Evolutionary conservation across 2,888 invertebrate genomes (phyloP), one percentile per base, ranked within the genome.

Genomic region (Tenthredo notha): DNA sequence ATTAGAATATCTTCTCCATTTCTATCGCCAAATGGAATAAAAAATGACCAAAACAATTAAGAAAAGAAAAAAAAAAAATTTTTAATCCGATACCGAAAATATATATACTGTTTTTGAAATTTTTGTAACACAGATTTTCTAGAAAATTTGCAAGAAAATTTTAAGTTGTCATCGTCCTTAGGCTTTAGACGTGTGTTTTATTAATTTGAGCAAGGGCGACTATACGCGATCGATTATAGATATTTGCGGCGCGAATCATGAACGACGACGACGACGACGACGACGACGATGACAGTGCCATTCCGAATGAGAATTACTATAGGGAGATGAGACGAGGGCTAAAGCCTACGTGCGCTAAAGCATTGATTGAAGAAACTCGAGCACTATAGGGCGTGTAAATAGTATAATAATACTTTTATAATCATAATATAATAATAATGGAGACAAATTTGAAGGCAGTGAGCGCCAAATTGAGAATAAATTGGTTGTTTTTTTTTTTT

Each of bases 331-430:
- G 18, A 67, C 21, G 37, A 37, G 15, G 70, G 70, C 37, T 70
- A 29, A 37, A 18, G 50, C 29, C 40, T n/a, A 82, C 65, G n/a
- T 65, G 61, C 80, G 58, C 50, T 15, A 43, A 18, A n/a, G 82
- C 82, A 65, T 65, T 58, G 50, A 80, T 83, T 83, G 1, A 80
- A 40, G 37, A 37, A 43, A 87, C 86, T 87, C 88, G 88, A 87
- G 86, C 86, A 86, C 87, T 87, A 86, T 87, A 86, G 86, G 86
- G 88, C 61, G 72, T 90, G 90, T 90, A 91, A 86, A 91, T 90
- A 89, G 89, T 87, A 90, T 90, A 89, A 90, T 90, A 89, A 89
- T 87, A 89, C 86, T 89, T 90, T 90, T 90, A 88, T 89, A 89
- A 89, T 86, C 85, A 88, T 88, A 89, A 58, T 40, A 78, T 58